These are phyloP conservation scores for Paraescarpia echinospica DNA, from an alignment of 1,140 invertebrate species.

Conservation along the genomic window DNA sequence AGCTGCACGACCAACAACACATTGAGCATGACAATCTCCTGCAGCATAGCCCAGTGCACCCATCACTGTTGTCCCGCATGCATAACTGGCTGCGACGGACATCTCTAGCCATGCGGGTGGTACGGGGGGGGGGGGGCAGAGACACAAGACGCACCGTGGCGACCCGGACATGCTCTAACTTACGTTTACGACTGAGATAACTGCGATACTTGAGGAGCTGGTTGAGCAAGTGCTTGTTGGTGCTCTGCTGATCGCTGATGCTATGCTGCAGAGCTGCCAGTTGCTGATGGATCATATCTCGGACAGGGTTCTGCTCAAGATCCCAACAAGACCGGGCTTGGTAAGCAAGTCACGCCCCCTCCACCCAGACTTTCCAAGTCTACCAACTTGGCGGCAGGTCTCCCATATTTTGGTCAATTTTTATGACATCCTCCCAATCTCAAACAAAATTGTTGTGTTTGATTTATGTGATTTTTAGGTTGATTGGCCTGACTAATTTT, in stretches of 20 bases:
- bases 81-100: background rate
- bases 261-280: background rate
- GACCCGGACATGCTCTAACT: background rate
- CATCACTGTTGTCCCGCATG: background rate
- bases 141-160: background rate
- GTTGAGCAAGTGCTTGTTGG: background rate
- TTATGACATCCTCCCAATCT: too few relatives aligned
- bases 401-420: too few relatives aligned
- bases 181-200: background rate
- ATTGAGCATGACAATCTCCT: background rate
- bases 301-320: background rate
- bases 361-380: too few relatives aligned
- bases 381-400: too few relatives aligned
- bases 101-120: background rate
- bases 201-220: background rate
- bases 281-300: background rate
- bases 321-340: background rate
- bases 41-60: background rate
- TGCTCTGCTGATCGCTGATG: background rate
- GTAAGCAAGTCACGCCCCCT: background rate
- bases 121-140: background rate
- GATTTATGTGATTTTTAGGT: too few relatives aligned
- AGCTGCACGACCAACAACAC: background rate
- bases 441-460: too few relatives aligned
- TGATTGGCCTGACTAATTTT: too few relatives aligned